Evolutionary conservation across 2,113 vertebrate genomes (phyloP).

Genomic region (Macquaria australasica): DNA sequence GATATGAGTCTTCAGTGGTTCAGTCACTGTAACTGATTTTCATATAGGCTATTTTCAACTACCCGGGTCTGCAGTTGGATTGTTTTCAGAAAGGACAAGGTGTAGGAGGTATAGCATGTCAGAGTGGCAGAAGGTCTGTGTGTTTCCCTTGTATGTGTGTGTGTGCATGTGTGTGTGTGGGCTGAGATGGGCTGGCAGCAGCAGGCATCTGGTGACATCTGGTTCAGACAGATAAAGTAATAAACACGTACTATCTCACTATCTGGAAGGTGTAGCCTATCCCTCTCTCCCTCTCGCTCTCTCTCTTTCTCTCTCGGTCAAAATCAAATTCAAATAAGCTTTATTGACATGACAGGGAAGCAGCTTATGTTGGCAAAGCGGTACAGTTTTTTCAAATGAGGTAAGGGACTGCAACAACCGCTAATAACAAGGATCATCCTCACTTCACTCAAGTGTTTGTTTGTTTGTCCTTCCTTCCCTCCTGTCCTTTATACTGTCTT

Average conservation of each 20-base stretch:
- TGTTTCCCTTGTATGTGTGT: constrained; percentile 16
- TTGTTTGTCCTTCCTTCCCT: too few relatives aligned
- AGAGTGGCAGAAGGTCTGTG: constrained; percentile 45
- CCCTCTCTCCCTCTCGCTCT: constrained; percentile 33
- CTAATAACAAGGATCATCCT: not conserved
- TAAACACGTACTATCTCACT: constrained; percentile 69
- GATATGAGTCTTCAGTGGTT: constrained; percentile 14
- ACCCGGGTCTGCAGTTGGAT: constrained; percentile 40
- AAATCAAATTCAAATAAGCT: constrained; percentile 41
- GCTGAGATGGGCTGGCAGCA: constrained; percentile 64
- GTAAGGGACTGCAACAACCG: not conserved
- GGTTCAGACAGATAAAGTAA: constrained; percentile 80
- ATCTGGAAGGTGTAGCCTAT: constrained; percentile 56
- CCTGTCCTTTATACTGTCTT: too few relatives aligned
- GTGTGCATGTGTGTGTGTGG: constrained; percentile 41
- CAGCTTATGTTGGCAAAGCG: constrained; percentile 12
- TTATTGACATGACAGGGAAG: constrained; percentile 45
- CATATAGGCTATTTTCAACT: constrained; percentile 43
- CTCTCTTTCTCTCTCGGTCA: constrained; percentile 18
- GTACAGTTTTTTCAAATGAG: not conserved
- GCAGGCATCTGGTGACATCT: constrained; percentile 78
- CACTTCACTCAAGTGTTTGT: not conserved
- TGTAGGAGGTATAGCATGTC: constrained; percentile 61
- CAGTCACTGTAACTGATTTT: constrained; percentile 22
- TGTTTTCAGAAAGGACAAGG: constrained; percentile 53